phyloP scores from a whole-genome alignment of 2,113 vertebrate genomes.

The Channa maculata region DNA sequence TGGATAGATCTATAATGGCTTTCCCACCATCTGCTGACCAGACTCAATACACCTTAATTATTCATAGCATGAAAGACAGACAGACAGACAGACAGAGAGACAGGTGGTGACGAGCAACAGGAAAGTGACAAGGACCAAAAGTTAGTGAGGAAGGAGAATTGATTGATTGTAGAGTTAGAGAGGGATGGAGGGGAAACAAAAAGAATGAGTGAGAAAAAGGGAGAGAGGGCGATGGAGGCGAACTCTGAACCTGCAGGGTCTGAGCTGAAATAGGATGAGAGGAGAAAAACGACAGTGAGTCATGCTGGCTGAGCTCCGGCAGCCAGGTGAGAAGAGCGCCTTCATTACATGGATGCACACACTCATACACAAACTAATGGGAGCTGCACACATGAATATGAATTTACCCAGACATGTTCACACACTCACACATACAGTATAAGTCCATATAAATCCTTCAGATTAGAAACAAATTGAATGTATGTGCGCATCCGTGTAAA shows the following conservation, averaged over 20 bases:
- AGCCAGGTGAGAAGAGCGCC: constrained; percentile 41
- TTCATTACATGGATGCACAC: constrained; percentile 29
- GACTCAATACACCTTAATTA: constrained; percentile 78
- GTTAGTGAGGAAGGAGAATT: neutral
- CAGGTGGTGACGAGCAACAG: neutral
- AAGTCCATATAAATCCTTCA: neutral
- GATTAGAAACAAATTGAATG: constrained; percentile 10
- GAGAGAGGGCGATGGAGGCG: constrained; percentile 32
- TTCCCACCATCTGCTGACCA: constrained; percentile 80
- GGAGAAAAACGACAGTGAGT: constrained; percentile 61
- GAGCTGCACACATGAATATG: neutral
- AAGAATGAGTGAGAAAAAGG: constrained; percentile 1
- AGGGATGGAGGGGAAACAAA: constrained; percentile 11
- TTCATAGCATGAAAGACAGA: constrained; percentile 69
- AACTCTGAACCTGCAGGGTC: constrained; percentile 66
- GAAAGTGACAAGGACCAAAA: neutral
- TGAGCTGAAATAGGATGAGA: constrained; percentile 62
- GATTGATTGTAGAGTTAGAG: constrained; percentile 39
- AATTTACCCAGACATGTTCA: constrained; percentile 2
- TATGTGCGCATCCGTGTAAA: neutral
- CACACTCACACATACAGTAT: constrained; percentile 2
- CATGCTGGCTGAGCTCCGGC: constrained; percentile 52
- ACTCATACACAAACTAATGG: neutral
- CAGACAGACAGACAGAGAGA: constrained; percentile 35
- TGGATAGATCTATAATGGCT: constrained; percentile 64